phyloP scores from a whole-genome alignment of 2,797 vertebrate genomes.

The Crocodylus rhombifer region DNA sequence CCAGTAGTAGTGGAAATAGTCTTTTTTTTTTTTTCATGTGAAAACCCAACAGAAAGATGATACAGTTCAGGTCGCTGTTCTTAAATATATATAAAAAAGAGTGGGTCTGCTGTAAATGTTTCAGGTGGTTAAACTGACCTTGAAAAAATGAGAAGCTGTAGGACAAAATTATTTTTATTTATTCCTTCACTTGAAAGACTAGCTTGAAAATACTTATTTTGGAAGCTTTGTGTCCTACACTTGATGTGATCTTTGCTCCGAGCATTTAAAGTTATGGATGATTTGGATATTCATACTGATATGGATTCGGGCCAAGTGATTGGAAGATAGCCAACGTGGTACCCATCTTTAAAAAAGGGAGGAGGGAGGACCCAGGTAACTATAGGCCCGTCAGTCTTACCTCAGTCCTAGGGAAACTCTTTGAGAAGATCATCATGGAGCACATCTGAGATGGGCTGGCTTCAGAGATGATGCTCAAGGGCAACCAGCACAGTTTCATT shows the following conservation, averaged over 20 bases:
- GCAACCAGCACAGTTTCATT: too few relatives aligned
- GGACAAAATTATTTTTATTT: not conserved
- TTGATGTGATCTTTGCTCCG: rapidly evolving
- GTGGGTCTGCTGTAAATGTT: not conserved
- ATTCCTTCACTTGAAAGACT: not conserved
- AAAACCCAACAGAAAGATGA: not conserved
- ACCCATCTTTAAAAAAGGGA: too few relatives aligned
- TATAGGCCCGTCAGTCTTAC: too few relatives aligned
- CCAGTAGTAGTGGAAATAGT: not conserved
- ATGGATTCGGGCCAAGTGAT: too few relatives aligned
- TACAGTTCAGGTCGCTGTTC: not conserved
- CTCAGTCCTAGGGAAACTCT: too few relatives aligned
- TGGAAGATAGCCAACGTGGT: too few relatives aligned
- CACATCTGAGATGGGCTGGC: too few relatives aligned
- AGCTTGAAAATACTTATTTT: not conserved
- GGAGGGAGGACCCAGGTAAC: too few relatives aligned
- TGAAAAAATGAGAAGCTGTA: not conserved
- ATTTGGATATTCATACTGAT: too few relatives aligned
- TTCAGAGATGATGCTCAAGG: too few relatives aligned
- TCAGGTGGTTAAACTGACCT: not conserved
- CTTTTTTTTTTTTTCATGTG: not conserved
- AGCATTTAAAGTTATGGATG: not conserved
- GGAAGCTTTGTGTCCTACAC: not conserved
- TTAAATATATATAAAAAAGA: not conserved
- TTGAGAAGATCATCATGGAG: too few relatives aligned